These are phyloP conservation scores for Neelides sp. DNA, from an alignment of 1,140 invertebrate species.

Conservation along the genomic window DNA sequence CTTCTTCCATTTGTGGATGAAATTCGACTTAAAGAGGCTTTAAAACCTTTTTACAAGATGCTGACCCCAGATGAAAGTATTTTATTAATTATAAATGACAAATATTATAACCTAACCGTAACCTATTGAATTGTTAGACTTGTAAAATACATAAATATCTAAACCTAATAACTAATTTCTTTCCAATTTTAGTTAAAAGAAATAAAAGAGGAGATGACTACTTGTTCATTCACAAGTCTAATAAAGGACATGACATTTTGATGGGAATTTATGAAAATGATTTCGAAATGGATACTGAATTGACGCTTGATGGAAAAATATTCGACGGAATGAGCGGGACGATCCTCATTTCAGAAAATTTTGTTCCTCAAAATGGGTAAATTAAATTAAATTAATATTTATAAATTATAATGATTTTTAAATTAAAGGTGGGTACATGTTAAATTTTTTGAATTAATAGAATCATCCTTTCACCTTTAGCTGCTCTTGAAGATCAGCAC, in stretches of 20 bases:
- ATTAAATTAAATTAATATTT: no score
- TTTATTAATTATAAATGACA: slow-evolving; percentile 4
- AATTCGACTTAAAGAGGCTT: slow-evolving; percentile 69
- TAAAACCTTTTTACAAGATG: slow-evolving; percentile 63
- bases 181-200: slow-evolving; percentile 38
- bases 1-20: slow-evolving; percentile 97
- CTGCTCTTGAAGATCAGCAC: slow-evolving; percentile 46
- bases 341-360: slow-evolving; percentile 54
- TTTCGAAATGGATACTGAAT: slow-evolving; percentile 40
- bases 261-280: slow-evolving; percentile 52
- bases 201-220: slow-evolving; percentile 60
- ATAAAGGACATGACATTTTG: slow-evolving; percentile 55
- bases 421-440: no score
- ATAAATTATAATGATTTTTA: no score
- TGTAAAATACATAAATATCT: background rate
- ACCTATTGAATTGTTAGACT: background rate
- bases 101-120: background rate
- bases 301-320: slow-evolving; percentile 37
- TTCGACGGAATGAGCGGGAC: slow-evolving; percentile 61
- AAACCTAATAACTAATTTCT: background rate
- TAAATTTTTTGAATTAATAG: slow-evolving; percentile 35
- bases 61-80: slow-evolving; percentile 67
- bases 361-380: slow-evolving; percentile 50
- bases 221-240: slow-evolving; percentile 59
- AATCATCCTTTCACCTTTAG: slow-evolving; percentile 54